Percentiles rank a stretch among this genome's conserved stretches.
phyloP scores from a whole-genome alignment of 2,888 invertebrate genomes.

The Drosophila tanythrix region DNA sequence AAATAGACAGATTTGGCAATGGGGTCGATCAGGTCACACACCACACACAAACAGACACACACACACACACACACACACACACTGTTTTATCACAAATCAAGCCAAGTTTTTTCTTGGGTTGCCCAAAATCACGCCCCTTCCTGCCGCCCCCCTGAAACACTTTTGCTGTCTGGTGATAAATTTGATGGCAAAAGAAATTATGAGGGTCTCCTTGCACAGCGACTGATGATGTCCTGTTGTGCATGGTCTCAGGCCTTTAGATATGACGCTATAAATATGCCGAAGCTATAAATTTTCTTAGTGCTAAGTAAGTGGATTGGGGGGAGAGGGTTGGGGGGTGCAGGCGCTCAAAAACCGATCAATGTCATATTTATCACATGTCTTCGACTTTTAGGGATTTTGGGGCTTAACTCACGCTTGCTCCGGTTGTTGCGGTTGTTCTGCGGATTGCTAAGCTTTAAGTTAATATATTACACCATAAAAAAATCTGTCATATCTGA shows the following conservation, averaged over 20 bases:
- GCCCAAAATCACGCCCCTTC: constrained; percentile 73
- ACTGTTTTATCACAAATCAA: constrained; percentile 80
- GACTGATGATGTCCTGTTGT: constrained; percentile 79
- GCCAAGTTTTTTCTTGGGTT: constrained; percentile 61
- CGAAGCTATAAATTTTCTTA: constrained; percentile 71
- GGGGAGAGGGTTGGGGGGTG: neutral
- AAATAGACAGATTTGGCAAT: constrained; percentile 56
- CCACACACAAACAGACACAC: constrained; percentile 60
- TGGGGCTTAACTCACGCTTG: constrained; percentile 17
- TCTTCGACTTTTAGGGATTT: constrained; percentile 35
- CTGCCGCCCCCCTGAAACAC: constrained; percentile 13
- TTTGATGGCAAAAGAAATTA: constrained; percentile 77
- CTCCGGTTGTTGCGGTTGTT: constrained; percentile 25
- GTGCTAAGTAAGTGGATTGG: constrained; percentile 22
- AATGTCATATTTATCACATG: constrained; percentile 81
- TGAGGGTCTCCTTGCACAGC: constrained; percentile 71
- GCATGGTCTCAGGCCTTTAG: constrained; percentile 53
- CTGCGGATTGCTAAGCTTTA: constrained; percentile 33
- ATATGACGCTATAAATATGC: constrained; percentile 78
- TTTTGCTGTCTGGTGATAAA: constrained; percentile 70
- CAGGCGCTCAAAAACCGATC: constrained; percentile 79
- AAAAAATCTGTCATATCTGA: constrained; percentile 5
- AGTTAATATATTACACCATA: constrained; percentile 7
- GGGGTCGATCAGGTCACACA: constrained; percentile 35
- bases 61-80: constrained; percentile 32